A percentile compares a stretch with the other conserved stretches of the same genome.
These are phyloP conservation scores for Oryzias dopingdopingensis DNA, from an alignment of 2,797 vertebrate genomes.

Conservation along the genomic window DNA sequence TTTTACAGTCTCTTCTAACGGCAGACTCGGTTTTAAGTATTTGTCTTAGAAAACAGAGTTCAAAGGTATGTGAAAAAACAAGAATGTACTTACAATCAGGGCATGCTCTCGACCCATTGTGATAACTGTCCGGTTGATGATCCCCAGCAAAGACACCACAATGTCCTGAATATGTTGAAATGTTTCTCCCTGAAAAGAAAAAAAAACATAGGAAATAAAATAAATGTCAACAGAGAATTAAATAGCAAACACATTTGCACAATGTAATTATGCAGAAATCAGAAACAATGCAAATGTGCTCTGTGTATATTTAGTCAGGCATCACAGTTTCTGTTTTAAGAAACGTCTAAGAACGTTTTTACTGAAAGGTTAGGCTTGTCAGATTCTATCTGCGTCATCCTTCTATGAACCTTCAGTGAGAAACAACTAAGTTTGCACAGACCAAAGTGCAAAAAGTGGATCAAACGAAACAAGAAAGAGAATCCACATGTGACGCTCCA, in stretches of 20 bases:
- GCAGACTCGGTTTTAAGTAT: background rate
- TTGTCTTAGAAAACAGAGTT: background rate
- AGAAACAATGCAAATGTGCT: conserved; percentile 8
- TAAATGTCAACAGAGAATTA: conserved; percentile 4
- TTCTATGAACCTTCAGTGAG: conserved; percentile 4
- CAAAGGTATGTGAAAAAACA: background rate
- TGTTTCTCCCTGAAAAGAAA: conserved; percentile 80
- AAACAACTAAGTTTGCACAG: conserved; percentile 13
- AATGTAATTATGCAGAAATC: conserved; percentile 9
- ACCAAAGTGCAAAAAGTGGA: conserved; percentile 8
- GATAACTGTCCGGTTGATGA: conserved; percentile 90
- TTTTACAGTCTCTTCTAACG: background rate
- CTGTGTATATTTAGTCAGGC: background rate
- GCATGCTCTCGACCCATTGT: conserved; percentile 88
- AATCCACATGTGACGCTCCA: conserved; percentile 14
- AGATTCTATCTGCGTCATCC: conserved; percentile 19
- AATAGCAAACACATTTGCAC: conserved; percentile 7
- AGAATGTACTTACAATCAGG: conserved; percentile 87
- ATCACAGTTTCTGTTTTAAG: background rate
- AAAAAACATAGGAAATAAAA: background rate
- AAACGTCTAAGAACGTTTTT: background rate
- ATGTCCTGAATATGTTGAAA: conserved; percentile 91
- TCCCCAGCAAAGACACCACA: conserved; percentile 86
- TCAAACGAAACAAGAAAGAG: conserved; percentile 31
- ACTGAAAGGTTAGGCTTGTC: conserved; percentile 8